Evolutionary conservation across 2,888 invertebrate species (phyloP).

Genomic region (Entomobrya multifasciata): DNA sequence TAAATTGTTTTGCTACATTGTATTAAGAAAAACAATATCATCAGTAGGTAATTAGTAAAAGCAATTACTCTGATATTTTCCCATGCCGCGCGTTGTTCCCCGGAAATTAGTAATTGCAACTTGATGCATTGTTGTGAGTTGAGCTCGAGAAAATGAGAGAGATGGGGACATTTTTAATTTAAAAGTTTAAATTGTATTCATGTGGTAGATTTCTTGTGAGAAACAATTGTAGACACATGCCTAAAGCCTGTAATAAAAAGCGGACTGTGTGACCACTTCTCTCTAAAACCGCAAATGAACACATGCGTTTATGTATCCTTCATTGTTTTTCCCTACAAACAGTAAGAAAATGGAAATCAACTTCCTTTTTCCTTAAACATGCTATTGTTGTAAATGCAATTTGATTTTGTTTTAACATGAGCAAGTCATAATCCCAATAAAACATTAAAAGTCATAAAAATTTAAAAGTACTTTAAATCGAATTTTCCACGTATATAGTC

Average conservation of each 20-base stretch:
- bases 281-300: no score
- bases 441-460: no score
- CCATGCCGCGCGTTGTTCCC: slow-evolving; percentile 2
- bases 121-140: not conserved
- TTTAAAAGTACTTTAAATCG: no score
- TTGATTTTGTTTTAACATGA: no score
- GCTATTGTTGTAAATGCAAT: no score
- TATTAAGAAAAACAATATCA: not conserved
- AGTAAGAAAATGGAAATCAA: slow-evolving; percentile 10
- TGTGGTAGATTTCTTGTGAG: not conserved
- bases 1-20: no score
- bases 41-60: slow-evolving; percentile 16
- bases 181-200: not conserved
- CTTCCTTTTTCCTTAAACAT: slow-evolving; percentile 32
- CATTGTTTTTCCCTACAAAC: not conserved
- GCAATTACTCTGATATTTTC: slow-evolving; percentile 33
- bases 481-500: no score
- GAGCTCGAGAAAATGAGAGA: no score
- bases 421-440: no score
- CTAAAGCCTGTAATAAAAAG: not conserved
- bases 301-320: no score
- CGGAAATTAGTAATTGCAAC: slow-evolving; percentile 5
- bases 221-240: not conserved
- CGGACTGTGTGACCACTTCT: not conserved
- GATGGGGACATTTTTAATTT: not conserved